These are phyloP conservation scores for Psittacus erithacus DNA, from an alignment of 2,113 vertebrate species.

Conservation along the genomic window DNA sequence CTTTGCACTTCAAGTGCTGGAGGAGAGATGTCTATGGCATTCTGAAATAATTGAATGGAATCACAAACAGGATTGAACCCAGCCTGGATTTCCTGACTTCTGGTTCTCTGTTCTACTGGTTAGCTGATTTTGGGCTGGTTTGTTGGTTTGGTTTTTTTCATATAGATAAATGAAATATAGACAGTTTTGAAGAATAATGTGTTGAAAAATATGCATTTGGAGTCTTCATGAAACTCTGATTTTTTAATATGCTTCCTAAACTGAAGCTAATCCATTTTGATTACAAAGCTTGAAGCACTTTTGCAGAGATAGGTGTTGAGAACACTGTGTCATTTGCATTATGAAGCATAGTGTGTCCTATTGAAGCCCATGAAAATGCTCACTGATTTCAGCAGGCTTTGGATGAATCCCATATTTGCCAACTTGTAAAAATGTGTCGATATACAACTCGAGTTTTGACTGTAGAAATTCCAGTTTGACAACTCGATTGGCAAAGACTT, in stretches of 20 bases:
- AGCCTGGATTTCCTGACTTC: not conserved
- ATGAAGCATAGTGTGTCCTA: not conserved
- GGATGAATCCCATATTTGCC: slow-evolving; percentile 9
- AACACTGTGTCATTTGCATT: not conserved
- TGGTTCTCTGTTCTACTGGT: not conserved
- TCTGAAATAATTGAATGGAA: not conserved
- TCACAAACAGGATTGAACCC: not conserved
- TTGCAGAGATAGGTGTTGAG: not conserved
- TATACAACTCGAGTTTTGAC: not conserved
- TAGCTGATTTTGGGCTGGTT: not conserved
- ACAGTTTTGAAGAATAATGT: not conserved
- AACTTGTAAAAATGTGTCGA: slow-evolving; percentile 32
- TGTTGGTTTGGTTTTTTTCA: not conserved
- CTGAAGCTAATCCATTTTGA: not conserved
- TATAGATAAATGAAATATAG: not conserved
- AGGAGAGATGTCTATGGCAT: not conserved
- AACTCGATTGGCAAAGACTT: slow-evolving; percentile 10
- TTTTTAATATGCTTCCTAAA: not conserved
- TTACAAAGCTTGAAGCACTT: not conserved
- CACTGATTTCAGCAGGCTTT: not conserved
- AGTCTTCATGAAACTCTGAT: not conserved
- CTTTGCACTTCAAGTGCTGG: not conserved
- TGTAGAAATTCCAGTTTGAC: not conserved
- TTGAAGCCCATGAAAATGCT: not conserved
- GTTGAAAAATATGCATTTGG: not conserved